Conservation (phyloP, 2,113 vertebrate genomes). For the Upupa epops region DNA sequence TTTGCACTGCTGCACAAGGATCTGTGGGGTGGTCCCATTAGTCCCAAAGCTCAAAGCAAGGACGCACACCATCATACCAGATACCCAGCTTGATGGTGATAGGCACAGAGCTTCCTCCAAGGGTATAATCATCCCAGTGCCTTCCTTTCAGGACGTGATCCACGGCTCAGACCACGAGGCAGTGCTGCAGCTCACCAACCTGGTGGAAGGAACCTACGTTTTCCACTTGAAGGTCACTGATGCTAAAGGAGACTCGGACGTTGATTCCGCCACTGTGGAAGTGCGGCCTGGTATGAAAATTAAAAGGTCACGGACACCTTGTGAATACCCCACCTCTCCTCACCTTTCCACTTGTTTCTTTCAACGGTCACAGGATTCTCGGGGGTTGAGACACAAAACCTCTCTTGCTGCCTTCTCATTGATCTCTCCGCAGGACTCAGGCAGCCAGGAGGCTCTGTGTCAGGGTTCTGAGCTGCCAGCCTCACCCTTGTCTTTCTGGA, state of each 20-base stretch:
- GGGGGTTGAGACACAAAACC: background rate
- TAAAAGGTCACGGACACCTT: constrained; percentile 53
- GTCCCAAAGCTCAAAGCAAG: background rate
- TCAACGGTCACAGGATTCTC: background rate
- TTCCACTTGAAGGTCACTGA: constrained; percentile 85
- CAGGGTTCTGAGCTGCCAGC: background rate
- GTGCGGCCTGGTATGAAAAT: constrained; percentile 84
- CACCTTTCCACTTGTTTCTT: background rate
- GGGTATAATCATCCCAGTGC: background rate
- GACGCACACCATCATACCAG: background rate
- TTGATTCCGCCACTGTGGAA: constrained; percentile 85
- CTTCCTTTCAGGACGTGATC: constrained; percentile 80
- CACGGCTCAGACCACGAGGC: constrained; percentile 77
- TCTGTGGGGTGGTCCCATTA: background rate
- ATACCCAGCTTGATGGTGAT: background rate
- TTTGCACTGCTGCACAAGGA: background rate
- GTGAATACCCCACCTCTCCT: constrained; percentile 14
- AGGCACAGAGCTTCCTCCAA: background rate
- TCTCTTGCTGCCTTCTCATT: background rate
- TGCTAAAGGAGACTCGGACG: constrained; percentile 77
- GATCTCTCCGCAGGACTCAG: background rate
- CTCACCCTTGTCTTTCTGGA: background rate
- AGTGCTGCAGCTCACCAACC: constrained; percentile 82
- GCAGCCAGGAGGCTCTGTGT: background rate
- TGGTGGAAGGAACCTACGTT: constrained; percentile 88